A percentile compares a stretch with the other conserved stretches of the same genome.
phyloP scores from a whole-genome alignment of 92 coral and sea anemone genomes.

The Phenganax subtilis region DNA sequence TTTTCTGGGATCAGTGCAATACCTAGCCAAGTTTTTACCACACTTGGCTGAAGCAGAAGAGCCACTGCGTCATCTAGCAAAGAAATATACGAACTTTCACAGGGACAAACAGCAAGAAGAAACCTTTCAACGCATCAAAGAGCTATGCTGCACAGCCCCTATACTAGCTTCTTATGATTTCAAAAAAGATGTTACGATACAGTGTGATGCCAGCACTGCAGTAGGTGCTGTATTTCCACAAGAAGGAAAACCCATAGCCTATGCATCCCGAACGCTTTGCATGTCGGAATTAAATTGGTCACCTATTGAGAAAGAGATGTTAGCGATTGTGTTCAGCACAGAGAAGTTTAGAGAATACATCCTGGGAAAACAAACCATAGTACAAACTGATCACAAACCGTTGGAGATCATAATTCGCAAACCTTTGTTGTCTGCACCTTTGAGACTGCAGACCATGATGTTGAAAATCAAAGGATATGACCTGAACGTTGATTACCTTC shows the following conservation, averaged over 20 bases:
- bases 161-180: slow-evolving; percentile 54
- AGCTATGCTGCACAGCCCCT: slow-evolving; percentile 48
- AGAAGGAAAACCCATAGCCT: slow-evolving; percentile 32
- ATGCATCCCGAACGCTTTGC: slow-evolving; percentile 33
- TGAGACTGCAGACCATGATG: slow-evolving; percentile 43
- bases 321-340: slow-evolving; percentile 48
- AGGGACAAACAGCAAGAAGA: slow-evolving; percentile 49
- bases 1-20: slow-evolving; percentile 45
- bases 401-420: slow-evolving; percentile 39
- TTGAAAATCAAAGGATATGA: slow-evolving; percentile 40
- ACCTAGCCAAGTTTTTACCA: slow-evolving; percentile 45
- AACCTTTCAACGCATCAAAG: slow-evolving; percentile 47
- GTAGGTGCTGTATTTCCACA: slow-evolving; percentile 51
- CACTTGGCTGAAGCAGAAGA: slow-evolving; percentile 46
- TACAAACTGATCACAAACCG: slow-evolving; percentile 57
- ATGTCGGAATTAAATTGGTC: slow-evolving; percentile 45
- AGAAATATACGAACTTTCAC: slow-evolving; percentile 43
- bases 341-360: slow-evolving; percentile 55
- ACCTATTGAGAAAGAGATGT: slow-evolving; percentile 55
- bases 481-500: slow-evolving; percentile 55
- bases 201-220: slow-evolving; percentile 56
- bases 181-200: slow-evolving; percentile 46
- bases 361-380: slow-evolving; percentile 45
- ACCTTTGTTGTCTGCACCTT: slow-evolving; percentile 11
- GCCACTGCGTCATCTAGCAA: slow-evolving; percentile 49